Conservation (phyloP, 2,113 vertebrate species). For the Semnornis frantzii region DNA sequence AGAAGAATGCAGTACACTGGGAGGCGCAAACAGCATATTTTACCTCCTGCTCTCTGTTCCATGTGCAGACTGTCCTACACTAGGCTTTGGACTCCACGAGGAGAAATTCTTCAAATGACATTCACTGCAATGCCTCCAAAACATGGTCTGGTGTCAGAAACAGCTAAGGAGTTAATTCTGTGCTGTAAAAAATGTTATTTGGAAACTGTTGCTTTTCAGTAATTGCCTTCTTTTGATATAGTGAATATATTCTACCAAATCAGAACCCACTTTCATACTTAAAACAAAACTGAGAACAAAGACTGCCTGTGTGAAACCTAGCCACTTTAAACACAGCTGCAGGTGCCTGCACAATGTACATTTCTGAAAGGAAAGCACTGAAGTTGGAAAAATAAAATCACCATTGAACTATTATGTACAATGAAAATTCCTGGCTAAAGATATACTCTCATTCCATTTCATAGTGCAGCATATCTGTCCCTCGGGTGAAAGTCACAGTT, state of each 20-base stretch:
- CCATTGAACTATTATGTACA: background rate
- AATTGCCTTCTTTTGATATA: conserved; percentile 17
- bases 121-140: background rate
- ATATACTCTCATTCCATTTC: background rate
- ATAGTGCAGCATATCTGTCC: background rate
- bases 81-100: background rate
- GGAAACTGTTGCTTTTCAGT: conserved; percentile 3
- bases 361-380: background rate
- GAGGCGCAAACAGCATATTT: background rate
- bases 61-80: background rate
- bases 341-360: background rate
- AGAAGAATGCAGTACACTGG: background rate
- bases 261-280: background rate
- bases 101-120: background rate
- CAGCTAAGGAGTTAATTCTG: background rate
- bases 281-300: conserved; percentile 55
- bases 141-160: background rate
- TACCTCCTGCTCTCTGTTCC: background rate
- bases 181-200: background rate
- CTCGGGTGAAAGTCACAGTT: background rate
- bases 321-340: conserved; percentile 18
- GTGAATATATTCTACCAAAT: background rate
- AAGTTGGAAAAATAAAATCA: background rate
- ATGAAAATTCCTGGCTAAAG: background rate
- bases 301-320: background rate